A percentile compares a stretch with the other conserved stretches of the same genome.
phyloP scores from a whole-genome alignment of 2,797 vertebrate species.

The Brotogeris chrysoptera region DNA sequence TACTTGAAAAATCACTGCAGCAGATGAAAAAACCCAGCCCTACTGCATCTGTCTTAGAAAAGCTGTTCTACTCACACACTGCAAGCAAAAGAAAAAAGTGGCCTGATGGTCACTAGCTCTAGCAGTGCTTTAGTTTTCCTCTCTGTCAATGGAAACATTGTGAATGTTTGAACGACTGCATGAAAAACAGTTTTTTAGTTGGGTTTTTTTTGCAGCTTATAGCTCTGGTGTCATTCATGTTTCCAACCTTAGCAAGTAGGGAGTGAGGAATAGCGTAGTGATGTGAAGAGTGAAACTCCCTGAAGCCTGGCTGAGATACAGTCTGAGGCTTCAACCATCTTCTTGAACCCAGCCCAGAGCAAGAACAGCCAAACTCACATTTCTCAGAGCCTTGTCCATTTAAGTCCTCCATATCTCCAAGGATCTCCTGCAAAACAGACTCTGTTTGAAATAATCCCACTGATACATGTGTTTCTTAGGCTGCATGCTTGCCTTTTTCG shows the following conservation, averaged over 20 bases:
- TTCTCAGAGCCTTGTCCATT: not conserved
- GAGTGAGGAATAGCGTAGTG: not conserved
- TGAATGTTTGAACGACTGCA: not conserved
- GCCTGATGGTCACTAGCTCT: not conserved
- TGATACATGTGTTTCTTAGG: not conserved
- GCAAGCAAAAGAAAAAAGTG: not conserved
- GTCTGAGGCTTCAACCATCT: not conserved
- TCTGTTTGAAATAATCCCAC: not conserved
- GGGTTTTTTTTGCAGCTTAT: not conserved
- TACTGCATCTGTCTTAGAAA: not conserved
- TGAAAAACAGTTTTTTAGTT: not conserved
- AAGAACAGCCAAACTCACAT: not conserved
- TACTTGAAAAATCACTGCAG: not conserved
- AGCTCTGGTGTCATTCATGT: not conserved
- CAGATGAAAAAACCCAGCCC: not conserved
- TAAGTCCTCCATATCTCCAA: not conserved
- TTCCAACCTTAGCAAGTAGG: not conserved
- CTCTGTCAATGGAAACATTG: not conserved
- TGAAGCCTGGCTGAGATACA: not conserved
- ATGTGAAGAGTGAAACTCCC: not conserved
- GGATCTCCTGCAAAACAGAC: not conserved
- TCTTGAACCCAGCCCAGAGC: not conserved
- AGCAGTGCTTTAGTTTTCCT: not conserved
- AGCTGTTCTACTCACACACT: not conserved
- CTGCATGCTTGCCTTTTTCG: not conserved